Evolutionary conservation across 2,888 invertebrate genomes (phyloP).

Genomic region (Polietes domitor): DNA sequence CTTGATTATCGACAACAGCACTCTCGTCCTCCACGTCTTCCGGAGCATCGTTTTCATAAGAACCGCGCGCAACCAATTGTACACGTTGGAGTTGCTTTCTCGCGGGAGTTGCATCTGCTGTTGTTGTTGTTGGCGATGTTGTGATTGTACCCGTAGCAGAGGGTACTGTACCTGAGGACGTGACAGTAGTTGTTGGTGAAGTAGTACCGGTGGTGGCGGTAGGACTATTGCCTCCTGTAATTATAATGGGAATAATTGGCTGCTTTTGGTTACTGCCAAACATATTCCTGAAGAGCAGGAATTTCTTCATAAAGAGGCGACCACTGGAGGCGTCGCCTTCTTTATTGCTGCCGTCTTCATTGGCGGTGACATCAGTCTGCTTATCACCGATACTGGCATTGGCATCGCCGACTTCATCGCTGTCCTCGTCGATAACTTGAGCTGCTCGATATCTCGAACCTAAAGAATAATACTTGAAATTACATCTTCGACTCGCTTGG

Average conservation of each 20-base stretch:
- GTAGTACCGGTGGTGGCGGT: slow-evolving; percentile 54
- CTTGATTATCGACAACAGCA: slow-evolving; percentile 70
- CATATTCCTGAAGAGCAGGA: slow-evolving; percentile 75
- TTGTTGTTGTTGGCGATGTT: slow-evolving; percentile 58
- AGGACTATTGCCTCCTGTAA: slow-evolving; percentile 70
- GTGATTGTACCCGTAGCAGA: slow-evolving; percentile 68
- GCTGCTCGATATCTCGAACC: slow-evolving; percentile 43
- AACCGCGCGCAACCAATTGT: slow-evolving; percentile 58
- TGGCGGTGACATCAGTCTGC: not conserved
- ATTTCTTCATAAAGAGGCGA: slow-evolving; percentile 76
- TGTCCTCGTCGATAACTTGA: slow-evolving; percentile 29
- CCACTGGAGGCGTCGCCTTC: slow-evolving; percentile 75
- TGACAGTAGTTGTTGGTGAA: slow-evolving; percentile 65
- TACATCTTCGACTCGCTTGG: not conserved
- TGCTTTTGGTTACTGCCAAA: slow-evolving; percentile 71
- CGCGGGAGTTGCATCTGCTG: not conserved
- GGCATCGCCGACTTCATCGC: slow-evolving; percentile 25
- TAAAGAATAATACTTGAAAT: not conserved
- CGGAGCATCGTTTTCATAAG: slow-evolving; percentile 21
- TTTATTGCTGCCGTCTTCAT: slow-evolving; percentile 46
- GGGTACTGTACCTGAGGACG: slow-evolving; percentile 70
- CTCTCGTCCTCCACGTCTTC: slow-evolving; percentile 41
- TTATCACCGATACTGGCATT: slow-evolving; percentile 27
- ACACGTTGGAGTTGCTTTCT: slow-evolving; percentile 13
- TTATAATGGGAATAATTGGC: slow-evolving; percentile 76